Conservation (phyloP, 1,140 invertebrate genomes). For the Microplitis mediator region DNA sequence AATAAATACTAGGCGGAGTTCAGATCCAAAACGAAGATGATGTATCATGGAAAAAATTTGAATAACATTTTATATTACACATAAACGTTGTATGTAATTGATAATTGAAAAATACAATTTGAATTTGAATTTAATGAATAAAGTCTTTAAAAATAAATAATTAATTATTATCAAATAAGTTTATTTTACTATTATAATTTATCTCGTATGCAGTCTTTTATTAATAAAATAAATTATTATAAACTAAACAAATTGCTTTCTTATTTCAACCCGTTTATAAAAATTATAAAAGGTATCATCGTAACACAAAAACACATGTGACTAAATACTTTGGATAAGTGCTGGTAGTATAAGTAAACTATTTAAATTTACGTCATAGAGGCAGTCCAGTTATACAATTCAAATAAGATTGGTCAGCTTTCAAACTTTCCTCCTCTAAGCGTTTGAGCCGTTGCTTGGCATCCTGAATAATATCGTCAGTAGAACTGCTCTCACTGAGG, state of each 20-base stretch:
- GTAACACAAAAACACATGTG: neutral
- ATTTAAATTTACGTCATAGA: slow-evolving; percentile 25
- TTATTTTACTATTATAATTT: neutral
- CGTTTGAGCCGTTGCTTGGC: slow-evolving; percentile 53
- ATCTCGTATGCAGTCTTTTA: slow-evolving; percentile 4
- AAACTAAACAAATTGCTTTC: neutral
- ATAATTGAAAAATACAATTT: too few relatives aligned
- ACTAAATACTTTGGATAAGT: too few relatives aligned
- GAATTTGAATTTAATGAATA: slow-evolving; percentile 53
- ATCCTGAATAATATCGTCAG: slow-evolving; percentile 58
- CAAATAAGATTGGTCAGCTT: slow-evolving; percentile 54
- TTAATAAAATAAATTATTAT: slow-evolving; percentile 17
- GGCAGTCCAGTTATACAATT: slow-evolving; percentile 49
- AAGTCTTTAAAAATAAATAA: slow-evolving; percentile 54
- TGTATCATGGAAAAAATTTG: slow-evolving; percentile 52
- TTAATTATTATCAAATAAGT: slow-evolving; percentile 41
- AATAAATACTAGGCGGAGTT: slow-evolving; percentile 63
- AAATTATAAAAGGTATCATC: neutral
- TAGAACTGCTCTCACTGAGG: slow-evolving; percentile 57
- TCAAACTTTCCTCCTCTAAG: slow-evolving; percentile 54
- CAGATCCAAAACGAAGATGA: slow-evolving; percentile 66
- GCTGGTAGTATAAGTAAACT: neutral
- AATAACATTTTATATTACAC: slow-evolving; percentile 62
- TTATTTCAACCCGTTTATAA: neutral
- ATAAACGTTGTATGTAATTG: slow-evolving; percentile 60